Conservation (phyloP, 1,140 invertebrate species). For the Habropoda laboriosa region DNA sequence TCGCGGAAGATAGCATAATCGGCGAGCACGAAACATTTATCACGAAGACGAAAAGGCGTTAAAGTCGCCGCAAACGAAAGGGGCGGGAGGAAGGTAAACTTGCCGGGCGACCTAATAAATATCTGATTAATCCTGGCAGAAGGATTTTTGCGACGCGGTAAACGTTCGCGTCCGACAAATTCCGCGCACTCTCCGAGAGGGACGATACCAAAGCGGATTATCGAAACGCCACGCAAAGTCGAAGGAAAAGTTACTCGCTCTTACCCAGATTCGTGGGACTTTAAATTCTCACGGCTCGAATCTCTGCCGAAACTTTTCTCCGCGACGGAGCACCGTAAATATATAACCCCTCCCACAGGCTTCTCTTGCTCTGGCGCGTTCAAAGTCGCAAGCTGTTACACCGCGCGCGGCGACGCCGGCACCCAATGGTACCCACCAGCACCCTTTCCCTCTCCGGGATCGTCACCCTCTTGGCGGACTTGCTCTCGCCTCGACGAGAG, state of each 20-base stretch:
- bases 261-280: slow-evolving; percentile 64
- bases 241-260: slow-evolving; percentile 53
- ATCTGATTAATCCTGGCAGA: slow-evolving; percentile 16
- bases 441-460: slow-evolving; percentile 17
- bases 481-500: background rate
- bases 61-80: background rate
- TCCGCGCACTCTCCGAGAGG: slow-evolving; percentile 9
- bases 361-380: slow-evolving; percentile 38
- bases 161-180: background rate
- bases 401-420: slow-evolving; percentile 9
- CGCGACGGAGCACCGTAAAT: slow-evolving; percentile 57
- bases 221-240: slow-evolving; percentile 55
- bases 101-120: slow-evolving; percentile 3
- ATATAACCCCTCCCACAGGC: slow-evolving; percentile 65
- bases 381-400: slow-evolving; percentile 75
- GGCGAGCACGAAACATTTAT: background rate
- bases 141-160: background rate
- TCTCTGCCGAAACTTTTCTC: slow-evolving; percentile 70
- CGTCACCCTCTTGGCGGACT: background rate
- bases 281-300: slow-evolving; percentile 68
- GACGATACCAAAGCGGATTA: slow-evolving; percentile 65
- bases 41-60: background rate
- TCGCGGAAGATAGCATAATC: background rate
- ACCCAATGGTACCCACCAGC: slow-evolving; percentile 17
- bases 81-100: background rate